A percentile compares a stretch with the other conserved stretches of the same genome.
phyloP scores from a whole-genome alignment of 2,797 vertebrate genomes.

The Bovichtus variegatus region DNA sequence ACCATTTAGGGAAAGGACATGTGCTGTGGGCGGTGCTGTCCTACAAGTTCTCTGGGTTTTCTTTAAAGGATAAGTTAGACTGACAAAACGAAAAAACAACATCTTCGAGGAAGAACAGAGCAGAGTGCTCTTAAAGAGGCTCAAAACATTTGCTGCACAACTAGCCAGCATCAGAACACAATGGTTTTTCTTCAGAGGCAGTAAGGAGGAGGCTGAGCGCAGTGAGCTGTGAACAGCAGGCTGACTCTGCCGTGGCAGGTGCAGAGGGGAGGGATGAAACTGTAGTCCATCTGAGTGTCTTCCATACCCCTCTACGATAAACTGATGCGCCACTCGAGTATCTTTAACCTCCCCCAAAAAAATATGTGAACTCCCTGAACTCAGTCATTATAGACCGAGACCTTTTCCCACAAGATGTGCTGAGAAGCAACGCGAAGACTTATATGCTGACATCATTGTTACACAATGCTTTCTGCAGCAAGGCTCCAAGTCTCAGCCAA shows the following conservation, averaged over 20 bases:
- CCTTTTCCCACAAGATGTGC: slow-evolving; percentile 24
- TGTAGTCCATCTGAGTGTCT: slow-evolving; percentile 33
- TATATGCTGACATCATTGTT: slow-evolving; percentile 50
- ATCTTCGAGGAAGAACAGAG: slow-evolving; percentile 21
- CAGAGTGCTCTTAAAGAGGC: slow-evolving; percentile 29
- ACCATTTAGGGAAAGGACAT: slow-evolving; percentile 51
- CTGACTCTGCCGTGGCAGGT: slow-evolving; percentile 49
- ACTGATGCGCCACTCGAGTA: slow-evolving; percentile 12
- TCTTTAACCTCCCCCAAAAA: slow-evolving; percentile 25
- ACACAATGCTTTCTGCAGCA: slow-evolving; percentile 22
- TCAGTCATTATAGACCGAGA: slow-evolving; percentile 14
- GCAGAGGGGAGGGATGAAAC: slow-evolving; percentile 42
- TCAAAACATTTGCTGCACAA: slow-evolving; percentile 37
- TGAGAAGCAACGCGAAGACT: slow-evolving; percentile 8
- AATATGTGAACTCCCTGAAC: slow-evolving; percentile 31
- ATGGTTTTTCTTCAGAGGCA: slow-evolving; percentile 15
- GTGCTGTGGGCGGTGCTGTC: slow-evolving; percentile 47
- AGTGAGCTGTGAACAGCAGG: slow-evolving; percentile 55
- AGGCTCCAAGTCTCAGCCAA: slow-evolving; percentile 10
- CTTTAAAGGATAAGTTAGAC: slow-evolving; percentile 33
- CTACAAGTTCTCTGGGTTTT: slow-evolving; percentile 32
- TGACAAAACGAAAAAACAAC: slow-evolving; percentile 33
- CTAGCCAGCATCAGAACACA: slow-evolving; percentile 11
- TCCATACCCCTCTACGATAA: slow-evolving; percentile 30
- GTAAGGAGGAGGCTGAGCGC: slow-evolving; percentile 44